A percentile compares a stretch with the other conserved stretches of the same genome.
Evolutionary conservation across 2,113 vertebrate species (phyloP).

Genomic region (Actenoides hombroni): DNA sequence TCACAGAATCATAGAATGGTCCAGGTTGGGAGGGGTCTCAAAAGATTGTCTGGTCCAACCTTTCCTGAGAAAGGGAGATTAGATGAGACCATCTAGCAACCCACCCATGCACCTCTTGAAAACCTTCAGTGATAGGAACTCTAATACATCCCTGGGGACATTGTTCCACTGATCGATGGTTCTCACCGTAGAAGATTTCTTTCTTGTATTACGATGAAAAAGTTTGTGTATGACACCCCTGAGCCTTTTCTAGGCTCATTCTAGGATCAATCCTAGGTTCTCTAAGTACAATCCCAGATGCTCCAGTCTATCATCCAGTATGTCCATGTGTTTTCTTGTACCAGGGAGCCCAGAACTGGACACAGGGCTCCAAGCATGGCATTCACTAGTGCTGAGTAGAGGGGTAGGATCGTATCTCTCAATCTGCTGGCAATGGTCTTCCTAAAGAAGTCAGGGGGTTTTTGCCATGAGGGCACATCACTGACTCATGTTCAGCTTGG

Average conservation of each 20-base stretch:
- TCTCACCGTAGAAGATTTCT: neutral
- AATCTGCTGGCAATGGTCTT: neutral
- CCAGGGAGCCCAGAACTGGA: neutral
- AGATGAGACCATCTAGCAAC: neutral
- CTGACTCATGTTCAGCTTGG: neutral
- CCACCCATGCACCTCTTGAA: neutral
- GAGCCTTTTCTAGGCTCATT: neutral
- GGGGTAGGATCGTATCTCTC: neutral
- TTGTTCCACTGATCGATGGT: neutral
- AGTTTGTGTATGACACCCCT: neutral
- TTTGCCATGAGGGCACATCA: neutral
- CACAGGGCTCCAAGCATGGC: neutral
- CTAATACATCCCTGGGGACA: neutral
- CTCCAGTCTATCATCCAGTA: neutral
- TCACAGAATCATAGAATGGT: neutral
- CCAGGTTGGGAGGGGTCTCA: neutral
- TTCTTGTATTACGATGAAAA: neutral
- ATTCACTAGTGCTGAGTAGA: neutral
- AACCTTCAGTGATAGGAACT: neutral
- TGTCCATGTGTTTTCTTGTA: neutral
- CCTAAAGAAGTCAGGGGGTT: neutral
- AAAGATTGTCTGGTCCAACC: neutral
- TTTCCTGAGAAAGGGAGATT: neutral
- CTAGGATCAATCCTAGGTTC: neutral
- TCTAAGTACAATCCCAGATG: neutral